Conservation (phyloP, 2,797 vertebrate genomes). For the Leptoclinus maculatus region DNA sequence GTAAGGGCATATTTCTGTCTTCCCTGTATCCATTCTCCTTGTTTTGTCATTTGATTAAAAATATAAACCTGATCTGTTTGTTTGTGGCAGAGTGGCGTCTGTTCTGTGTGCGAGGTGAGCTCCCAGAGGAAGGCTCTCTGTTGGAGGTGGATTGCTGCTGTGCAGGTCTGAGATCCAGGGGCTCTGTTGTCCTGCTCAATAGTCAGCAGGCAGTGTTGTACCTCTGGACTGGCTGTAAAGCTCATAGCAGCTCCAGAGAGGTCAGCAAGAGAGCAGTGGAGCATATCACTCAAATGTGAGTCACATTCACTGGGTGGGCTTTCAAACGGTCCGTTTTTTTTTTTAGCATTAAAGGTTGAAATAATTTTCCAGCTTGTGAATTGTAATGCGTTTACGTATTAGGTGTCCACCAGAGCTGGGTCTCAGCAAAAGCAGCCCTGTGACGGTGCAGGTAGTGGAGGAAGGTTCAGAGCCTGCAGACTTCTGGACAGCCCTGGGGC, state of each 20-base stretch:
- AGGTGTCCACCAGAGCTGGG: constrained; percentile 83
- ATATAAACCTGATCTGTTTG: background rate
- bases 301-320: background rate
- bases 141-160: constrained; percentile 82
- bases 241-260: constrained; percentile 75
- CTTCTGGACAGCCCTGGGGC: constrained; percentile 85
- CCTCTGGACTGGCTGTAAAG: constrained; percentile 86
- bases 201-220: constrained; percentile 78
- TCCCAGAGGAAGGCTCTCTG: constrained; percentile 81
- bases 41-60: background rate
- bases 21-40: background rate
- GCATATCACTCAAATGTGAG: constrained; percentile 78
- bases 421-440: constrained; percentile 57
- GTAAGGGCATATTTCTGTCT: background rate
- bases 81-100: constrained; percentile 76
- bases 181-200: constrained; percentile 78
- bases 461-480: constrained; percentile 85
- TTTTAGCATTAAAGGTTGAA: background rate
- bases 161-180: constrained; percentile 83
- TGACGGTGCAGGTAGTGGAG: constrained; percentile 78
- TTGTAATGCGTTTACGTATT: constrained; percentile 23
- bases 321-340: background rate
- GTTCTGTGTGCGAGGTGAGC: constrained; percentile 83
- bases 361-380: constrained; percentile 1
- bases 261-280: constrained; percentile 78